Evolutionary conservation across 2,113 vertebrate genomes (phyloP), one percentile per base, ranked within the genome.

Genomic region (Otis tarda): DNA sequence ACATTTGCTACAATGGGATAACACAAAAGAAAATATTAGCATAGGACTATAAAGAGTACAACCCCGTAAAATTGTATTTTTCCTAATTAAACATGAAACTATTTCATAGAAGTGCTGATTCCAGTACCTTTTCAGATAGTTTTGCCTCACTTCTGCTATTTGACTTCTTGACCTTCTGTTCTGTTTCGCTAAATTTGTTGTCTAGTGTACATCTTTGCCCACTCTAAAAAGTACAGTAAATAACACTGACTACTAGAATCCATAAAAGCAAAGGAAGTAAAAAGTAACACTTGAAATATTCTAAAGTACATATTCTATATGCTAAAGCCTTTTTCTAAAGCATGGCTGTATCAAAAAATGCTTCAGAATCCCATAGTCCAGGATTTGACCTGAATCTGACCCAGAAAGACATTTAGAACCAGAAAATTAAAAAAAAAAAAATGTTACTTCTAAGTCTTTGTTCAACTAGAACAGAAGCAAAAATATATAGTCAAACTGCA

Each of bases 71-170:
- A 24, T 31, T 59, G 7, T 47, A 33, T 24, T 77, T 79, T 85
- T 65, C 21, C 41, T 50, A 80, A 79, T 24, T 67, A 69, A 57
- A 67, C 22, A 75, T 21, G 9, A 73, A 10, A 22, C 14, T 53
- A 5, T 81, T 69, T 92, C 68, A 52, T 35, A 90, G 55, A 91
- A 89, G 15, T 35, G 71, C 50, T 83, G 57, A 52, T 63, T 75
- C 39, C 74, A 84, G 83, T 85, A 97, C 96, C 87, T 97, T 97
- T 63, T 86, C 83, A 63, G 73, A 47, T 56, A 95, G 89, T 81
- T 94, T 61, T 87, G n/a, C n/a, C 43, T 92, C 93, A 50, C 84
- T 93, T 76, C 71, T 89, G 47, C 11, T 83, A 73, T 33, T 89
- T 80, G 70, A 70, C 56, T 95, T 83, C 55, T 35, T 68, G 61